Percentiles rank a stretch among this genome's conserved stretches.
Evolutionary conservation across 2,113 vertebrate species (phyloP).

Genomic region (Rhynchomys soricoides): DNA sequence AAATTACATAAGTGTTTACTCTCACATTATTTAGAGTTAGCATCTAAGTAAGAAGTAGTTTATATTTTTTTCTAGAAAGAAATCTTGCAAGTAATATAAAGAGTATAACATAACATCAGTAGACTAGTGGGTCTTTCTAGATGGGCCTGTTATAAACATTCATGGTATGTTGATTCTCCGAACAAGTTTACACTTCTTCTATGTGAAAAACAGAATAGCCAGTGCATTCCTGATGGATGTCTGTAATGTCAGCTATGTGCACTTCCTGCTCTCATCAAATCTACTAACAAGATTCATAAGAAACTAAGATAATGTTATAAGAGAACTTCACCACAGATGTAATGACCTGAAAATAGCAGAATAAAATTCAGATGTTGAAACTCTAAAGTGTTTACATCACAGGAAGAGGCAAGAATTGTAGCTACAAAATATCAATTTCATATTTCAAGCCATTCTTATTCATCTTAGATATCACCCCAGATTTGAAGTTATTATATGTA

Average conservation of each 20-base stretch:
- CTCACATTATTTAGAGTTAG: conserved; percentile 65
- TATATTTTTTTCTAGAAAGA: conserved; percentile 25
- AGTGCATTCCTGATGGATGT: conserved; percentile 3
- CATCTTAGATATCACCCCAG: neutral
- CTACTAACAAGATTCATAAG: conserved; percentile 15
- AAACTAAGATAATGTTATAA: neutral
- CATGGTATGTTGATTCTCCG: neutral
- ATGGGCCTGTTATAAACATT: neutral
- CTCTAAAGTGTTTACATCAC: neutral
- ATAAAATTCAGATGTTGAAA: neutral
- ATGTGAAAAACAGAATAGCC: neutral
- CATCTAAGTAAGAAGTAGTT: conserved; percentile 54
- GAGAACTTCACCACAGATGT: neutral
- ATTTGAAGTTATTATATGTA: neutral
- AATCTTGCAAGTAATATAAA: conserved; percentile 27
- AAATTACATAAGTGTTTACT: conserved; percentile 73
- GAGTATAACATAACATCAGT: neutral
- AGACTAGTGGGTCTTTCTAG: neutral
- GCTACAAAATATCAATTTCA: neutral
- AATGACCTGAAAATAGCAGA: neutral
- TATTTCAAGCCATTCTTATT: conserved; percentile 18
- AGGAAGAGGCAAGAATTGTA: neutral
- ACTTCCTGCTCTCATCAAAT: conserved; percentile 16
- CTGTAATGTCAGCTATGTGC: neutral
- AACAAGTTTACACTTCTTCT: neutral